Evolutionary conservation across 2,888 invertebrate species (phyloP), one percentile per base, ranked within the genome.

Genomic region (Epirrhoe tristata): DNA sequence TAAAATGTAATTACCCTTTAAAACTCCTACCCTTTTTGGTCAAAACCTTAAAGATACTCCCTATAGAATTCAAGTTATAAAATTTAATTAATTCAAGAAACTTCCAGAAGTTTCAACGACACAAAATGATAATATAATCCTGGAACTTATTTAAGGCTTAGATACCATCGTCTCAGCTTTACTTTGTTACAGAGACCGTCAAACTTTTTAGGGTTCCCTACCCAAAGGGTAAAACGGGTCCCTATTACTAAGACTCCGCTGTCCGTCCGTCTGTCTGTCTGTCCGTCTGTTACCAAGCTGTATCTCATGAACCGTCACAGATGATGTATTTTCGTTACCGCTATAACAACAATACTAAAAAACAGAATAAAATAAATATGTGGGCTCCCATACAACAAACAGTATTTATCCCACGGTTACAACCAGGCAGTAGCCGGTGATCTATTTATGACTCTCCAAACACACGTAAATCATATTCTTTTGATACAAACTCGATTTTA

Each of bases 381-480:
- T n/a, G n/a, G n/a, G n/a, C n/a, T n/a, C n/a, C n/a, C n/a, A n/a
- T n/a, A n/a, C n/a, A n/a, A n/a, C n/a, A n/a, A n/a, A n/a, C 46
- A 34, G 12, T 53, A 48, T 48, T 54, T 34, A 14, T 32, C 10
- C 32, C 8, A 12, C 46, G 32, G 46, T 46, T 48, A 48, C 7
- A 60, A 8, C 8, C 10, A 17, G n/a, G 17, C 48, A 32, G 16
- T 14, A 43, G 46, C 34, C 17, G 34, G 5, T n/a, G 48, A 16
- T 56, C 48, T 61, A 61, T 61, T 61, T 61, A 61, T n/a, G 55
- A 55, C 55, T 48, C 55, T 61, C 55, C 54, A 61, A 61, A 61
- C 61, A 55, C 5, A 48, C 60, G 62, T 71, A 62, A 61, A 68
- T 71, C 66, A 61, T 63, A 36, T 50, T 58, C 36, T 61, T 68